These are phyloP conservation scores for Zaprionus tsacasi DNA, from an alignment of 1,140 invertebrate genomes.

Conservation along the genomic window DNA sequence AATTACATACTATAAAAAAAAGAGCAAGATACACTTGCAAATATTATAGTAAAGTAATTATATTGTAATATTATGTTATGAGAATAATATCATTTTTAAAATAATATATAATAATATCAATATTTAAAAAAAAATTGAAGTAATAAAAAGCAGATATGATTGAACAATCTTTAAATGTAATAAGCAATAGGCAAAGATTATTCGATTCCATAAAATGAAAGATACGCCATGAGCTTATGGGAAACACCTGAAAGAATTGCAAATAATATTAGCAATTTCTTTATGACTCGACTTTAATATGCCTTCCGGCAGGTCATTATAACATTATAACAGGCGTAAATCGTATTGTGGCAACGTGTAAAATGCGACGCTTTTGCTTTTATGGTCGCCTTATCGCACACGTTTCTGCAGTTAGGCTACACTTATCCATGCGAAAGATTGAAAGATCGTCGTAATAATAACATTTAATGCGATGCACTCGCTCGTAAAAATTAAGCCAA, in stretches of 20 bases:
- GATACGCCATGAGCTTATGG: too few species aligned
- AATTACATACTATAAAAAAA: too few species aligned
- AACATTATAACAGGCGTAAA: not conserved
- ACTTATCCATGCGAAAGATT: slow-evolving; percentile 29
- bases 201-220: not conserved
- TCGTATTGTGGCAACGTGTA: slow-evolving; percentile 23
- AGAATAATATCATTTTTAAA: too few species aligned
- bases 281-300: not conserved
- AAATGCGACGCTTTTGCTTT: slow-evolving; percentile 44
- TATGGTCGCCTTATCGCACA: slow-evolving; percentile 48
- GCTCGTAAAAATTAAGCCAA: slow-evolving; percentile 67
- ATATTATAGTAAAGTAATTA: too few species aligned
- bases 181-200: not conserved
- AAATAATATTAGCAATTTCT: not conserved
- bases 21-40: too few species aligned
- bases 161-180: not conserved
- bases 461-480: slow-evolving; percentile 62
- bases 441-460: slow-evolving; percentile 42
- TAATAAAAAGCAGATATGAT: too few species aligned
- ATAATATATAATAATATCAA: too few species aligned
- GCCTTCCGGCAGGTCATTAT: not conserved
- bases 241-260: not conserved
- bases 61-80: too few species aligned
- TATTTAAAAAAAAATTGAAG: too few species aligned
- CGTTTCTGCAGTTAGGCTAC: slow-evolving; percentile 39